Evolutionary conservation across 2,797 vertebrate genomes (phyloP).

Genomic region (Tympanoctomys barrerae): DNA sequence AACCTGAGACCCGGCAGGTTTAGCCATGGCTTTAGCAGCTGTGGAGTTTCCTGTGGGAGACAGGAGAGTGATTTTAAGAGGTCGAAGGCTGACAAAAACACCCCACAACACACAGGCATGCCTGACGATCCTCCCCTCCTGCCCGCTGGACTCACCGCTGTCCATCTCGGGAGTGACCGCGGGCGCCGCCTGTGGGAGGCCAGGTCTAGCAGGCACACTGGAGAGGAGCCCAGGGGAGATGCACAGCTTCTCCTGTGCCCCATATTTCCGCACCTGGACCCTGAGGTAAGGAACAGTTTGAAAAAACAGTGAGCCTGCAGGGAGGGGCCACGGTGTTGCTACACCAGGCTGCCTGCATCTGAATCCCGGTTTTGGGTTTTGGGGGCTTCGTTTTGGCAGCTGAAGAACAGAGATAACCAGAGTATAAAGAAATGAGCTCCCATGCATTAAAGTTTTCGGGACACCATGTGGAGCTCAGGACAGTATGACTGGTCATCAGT

Average conservation of each 20-base stretch:
- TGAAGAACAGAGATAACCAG: background rate
- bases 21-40: background rate
- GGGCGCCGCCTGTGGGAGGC: background rate
- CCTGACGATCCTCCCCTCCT: background rate
- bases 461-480: no score
- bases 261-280: constrained; percentile 78
- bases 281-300: constrained; percentile 7
- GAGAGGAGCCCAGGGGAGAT: constrained; percentile 77
- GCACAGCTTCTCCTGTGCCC: constrained; percentile 74
- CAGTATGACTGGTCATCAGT: fast-evolving
- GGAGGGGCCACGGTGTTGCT: fast-evolving
- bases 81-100: background rate
- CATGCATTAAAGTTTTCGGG: background rate
- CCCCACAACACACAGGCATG: fast-evolving
- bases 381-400: background rate
- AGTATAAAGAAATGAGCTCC: background rate
- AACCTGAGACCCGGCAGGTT: background rate
- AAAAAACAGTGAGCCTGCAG: background rate
- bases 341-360: background rate
- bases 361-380: background rate
- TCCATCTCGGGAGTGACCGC: background rate
- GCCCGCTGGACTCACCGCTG: constrained; percentile 18
- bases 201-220: fast-evolving
- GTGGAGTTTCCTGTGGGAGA: background rate
- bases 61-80: background rate